These are phyloP conservation scores for Eulemur macaco DNA, from an alignment of 2,113 vertebrate species.

Conservation along the genomic window DNA sequence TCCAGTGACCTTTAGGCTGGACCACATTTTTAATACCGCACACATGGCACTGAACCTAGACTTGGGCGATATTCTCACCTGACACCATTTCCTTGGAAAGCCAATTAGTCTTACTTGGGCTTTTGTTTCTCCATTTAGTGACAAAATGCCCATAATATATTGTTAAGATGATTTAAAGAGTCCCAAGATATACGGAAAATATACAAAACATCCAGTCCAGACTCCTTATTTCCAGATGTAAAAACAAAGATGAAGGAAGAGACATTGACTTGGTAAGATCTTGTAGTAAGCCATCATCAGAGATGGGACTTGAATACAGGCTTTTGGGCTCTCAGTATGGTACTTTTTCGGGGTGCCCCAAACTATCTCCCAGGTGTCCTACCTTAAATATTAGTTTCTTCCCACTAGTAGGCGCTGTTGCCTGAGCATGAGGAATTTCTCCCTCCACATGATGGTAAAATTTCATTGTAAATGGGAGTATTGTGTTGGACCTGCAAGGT, in stretches of 20 bases:
- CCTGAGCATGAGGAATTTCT: background rate
- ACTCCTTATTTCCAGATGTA: background rate
- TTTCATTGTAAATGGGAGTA: background rate
- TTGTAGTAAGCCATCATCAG: background rate
- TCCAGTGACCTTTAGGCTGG: background rate
- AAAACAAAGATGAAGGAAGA: background rate
- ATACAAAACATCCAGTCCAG: background rate
- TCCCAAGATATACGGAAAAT: background rate
- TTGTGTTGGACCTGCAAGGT: background rate
- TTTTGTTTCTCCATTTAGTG: background rate
- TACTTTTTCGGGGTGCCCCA: rapidly evolving
- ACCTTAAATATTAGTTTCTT: background rate
- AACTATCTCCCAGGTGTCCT: background rate
- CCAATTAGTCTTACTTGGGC: background rate
- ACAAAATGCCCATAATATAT: background rate
- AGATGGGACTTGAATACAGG: background rate
- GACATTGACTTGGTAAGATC: background rate
- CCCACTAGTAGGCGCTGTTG: conserved; percentile 44
- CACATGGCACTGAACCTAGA: background rate
- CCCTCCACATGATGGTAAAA: background rate
- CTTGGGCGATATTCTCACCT: background rate
- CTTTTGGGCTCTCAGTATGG: background rate
- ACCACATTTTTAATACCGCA: background rate
- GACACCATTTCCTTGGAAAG: background rate
- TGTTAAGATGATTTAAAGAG: background rate